These are phyloP conservation scores for Subanguina moxae DNA, from an alignment of 1,140 invertebrate genomes.

Conservation along the genomic window DNA sequence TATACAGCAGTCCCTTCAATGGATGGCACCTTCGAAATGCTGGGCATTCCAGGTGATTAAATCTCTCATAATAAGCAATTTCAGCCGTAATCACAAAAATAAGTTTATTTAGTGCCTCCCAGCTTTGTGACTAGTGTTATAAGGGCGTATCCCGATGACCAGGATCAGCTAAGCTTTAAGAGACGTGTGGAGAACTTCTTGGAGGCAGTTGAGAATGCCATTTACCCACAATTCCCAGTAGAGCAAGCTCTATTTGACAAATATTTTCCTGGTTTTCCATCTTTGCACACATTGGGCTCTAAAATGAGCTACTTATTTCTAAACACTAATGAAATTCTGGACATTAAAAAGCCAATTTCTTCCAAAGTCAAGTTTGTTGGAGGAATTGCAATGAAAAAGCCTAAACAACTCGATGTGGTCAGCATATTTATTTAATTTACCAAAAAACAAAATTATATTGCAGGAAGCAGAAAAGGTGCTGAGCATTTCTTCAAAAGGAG, in stretches of 20 bases:
- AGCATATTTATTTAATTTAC: background rate
- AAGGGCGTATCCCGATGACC: background rate
- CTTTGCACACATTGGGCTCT: background rate
- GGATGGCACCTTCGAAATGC: background rate
- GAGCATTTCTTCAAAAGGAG: conserved; percentile 19
- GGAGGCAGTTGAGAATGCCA: background rate
- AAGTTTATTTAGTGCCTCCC: background rate
- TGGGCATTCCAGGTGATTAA: background rate
- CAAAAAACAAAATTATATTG: background rate
- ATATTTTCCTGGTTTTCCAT: conserved; percentile 19
- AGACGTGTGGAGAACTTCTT: background rate
- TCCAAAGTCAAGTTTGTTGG: conserved; percentile 37
- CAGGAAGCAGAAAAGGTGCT: conserved; percentile 24
- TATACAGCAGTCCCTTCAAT: background rate
- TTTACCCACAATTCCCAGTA: background rate
- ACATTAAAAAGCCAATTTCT: conserved; percentile 26
- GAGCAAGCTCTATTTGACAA: conserved; percentile 18
- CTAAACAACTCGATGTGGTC: conserved; percentile 3
- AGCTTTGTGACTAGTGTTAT: background rate
- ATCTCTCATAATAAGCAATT: background rate
- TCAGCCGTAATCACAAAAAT: background rate
- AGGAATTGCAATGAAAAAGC: conserved; percentile 30
- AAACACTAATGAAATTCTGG: conserved; percentile 32
- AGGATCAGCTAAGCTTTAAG: background rate
- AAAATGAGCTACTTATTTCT: conserved; percentile 28